These are phyloP conservation scores for Anguilla pacifica DNA, from an alignment of 2,797 vertebrate genomes.

Conservation along the genomic window DNA sequence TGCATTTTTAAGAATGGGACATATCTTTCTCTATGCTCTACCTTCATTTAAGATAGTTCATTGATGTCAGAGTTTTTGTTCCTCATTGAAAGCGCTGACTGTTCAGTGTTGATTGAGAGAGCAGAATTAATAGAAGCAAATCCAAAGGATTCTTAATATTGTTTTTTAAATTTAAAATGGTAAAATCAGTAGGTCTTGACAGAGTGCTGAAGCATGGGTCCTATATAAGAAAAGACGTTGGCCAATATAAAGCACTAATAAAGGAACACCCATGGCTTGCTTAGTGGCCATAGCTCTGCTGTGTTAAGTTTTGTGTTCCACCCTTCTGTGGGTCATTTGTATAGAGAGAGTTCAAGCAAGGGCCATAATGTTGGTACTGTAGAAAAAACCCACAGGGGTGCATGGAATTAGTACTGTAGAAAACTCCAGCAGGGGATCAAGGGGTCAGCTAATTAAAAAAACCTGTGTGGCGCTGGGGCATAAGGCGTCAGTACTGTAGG, in stretches of 20 bases:
- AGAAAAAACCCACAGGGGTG: no score
- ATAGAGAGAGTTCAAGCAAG: neutral
- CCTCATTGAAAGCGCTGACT: conserved; percentile 12
- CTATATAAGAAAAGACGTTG: neutral
- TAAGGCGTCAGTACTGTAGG: no score
- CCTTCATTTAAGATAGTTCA: neutral
- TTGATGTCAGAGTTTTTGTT: neutral
- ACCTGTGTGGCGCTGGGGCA: no score
- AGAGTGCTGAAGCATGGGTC: neutral
- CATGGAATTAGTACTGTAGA: no score
- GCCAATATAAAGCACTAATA: neutral
- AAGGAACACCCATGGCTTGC: neutral
- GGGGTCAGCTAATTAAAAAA: no score
- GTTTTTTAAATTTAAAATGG: neutral
- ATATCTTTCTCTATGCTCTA: neutral
- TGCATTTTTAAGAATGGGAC: neutral
- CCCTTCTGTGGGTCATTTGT: neutral
- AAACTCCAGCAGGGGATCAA: no score
- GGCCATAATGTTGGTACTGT: no score
- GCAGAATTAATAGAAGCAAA: neutral
- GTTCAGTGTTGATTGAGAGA: conserved; percentile 28
- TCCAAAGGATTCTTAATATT: neutral
- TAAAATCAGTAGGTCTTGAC: conserved; percentile 25
- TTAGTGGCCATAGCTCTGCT: neutral
- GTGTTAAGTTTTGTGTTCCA: neutral